Conservation (phyloP, 2,113 vertebrate genomes). For the Sakesphorus luctuosus region DNA sequence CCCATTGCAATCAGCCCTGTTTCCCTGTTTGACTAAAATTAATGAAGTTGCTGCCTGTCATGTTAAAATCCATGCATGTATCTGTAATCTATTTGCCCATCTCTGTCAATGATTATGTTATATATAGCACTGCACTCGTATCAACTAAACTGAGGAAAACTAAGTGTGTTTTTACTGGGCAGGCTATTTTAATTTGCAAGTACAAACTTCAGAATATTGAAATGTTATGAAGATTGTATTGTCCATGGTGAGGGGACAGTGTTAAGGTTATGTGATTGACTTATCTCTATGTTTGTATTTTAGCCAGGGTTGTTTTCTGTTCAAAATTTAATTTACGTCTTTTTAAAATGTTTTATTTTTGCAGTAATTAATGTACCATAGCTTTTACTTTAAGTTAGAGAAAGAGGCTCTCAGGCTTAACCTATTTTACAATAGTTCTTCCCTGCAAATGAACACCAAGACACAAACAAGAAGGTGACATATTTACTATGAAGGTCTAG, state of each 20-base stretch:
- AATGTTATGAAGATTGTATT: background rate
- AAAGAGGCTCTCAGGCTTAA: background rate
- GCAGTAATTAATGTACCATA: background rate
- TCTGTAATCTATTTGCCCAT: background rate
- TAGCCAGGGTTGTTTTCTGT: background rate
- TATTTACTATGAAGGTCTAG: background rate
- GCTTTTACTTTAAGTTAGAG: background rate
- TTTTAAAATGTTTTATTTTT: background rate
- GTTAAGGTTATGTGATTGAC: background rate
- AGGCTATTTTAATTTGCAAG: background rate
- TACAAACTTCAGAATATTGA: background rate
- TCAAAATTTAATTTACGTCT: background rate
- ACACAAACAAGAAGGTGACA: background rate
- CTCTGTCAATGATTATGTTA: background rate
- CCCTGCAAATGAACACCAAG: background rate
- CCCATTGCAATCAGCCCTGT: background rate
- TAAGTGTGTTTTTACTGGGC: background rate
- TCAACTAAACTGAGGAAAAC: background rate
- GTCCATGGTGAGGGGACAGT: background rate
- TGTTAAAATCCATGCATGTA: background rate
- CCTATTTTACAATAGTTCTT: background rate
- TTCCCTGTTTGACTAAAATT: background rate
- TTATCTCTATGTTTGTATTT: background rate
- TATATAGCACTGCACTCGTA: background rate
- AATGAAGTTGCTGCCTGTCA: background rate